Evolutionary conservation across 2,888 invertebrate species (phyloP), one percentile per base, ranked within the genome.

Genomic region (Nycteola revayana): DNA sequence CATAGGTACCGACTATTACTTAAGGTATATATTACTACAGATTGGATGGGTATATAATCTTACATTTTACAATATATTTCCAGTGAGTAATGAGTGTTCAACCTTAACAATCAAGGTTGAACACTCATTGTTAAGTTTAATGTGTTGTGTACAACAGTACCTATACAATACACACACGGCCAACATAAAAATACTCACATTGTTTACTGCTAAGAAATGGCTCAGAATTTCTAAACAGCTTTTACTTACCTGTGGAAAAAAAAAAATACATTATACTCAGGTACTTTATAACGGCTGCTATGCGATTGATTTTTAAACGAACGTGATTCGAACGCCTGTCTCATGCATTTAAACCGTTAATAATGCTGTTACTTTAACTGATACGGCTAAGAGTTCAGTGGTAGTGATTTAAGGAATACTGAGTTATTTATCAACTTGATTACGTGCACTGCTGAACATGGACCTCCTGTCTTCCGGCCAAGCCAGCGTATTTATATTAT

Each of bases 201-300:
- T 51, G 66, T 69, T 44, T 50, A 54, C 56, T 52, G 50, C 51
- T 42, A 42, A 49, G 48, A 61, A 62, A 66, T 60, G 41, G 42
- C 51, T 43, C 31, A 42, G 51, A 60, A 63, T 72, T 21, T 72
- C 69, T 61, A 74, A 75, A 75, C 69, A 76, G 59, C 42, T 32
- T 30, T 43, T 52, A 79, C 83, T 85, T 85, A 86, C 85, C 85
- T 85, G 79, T 67, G 82, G 80, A 51, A 43, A 70, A 65, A 28
- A 41, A 74, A 65, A 64, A 70, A 70, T 68, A 61, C 59, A 42
- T 34, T 61, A 69, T 53, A 55, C 57, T 67, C 58, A 73, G 68
- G 72, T 68, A 72, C 14, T 5, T 5, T 3, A 7, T n/a, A 21
- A 21, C 7, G 7, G 21, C 21, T 59, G 52, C 58, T 61, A 60